Base-by-base conservation (phyloP, 2,888 invertebrate genomes). In the Heliconius hortense region DNA sequence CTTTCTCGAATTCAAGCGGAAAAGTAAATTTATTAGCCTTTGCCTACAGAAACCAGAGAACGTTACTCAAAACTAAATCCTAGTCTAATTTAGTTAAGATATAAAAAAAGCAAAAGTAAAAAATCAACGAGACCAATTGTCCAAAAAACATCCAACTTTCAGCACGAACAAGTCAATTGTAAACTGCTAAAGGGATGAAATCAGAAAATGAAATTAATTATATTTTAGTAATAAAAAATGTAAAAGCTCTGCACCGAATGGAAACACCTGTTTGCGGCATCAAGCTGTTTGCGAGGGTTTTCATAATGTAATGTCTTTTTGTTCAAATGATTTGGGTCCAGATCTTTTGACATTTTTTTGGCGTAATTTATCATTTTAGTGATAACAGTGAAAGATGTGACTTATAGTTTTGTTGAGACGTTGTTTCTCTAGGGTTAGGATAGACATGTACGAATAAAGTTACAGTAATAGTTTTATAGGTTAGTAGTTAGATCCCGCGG, bases 231-330 rank as follows among this genome's bases (percentile, higher is more conserved):
- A 39, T 60, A 72, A 56, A 66, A 66, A 66, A 66, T 35, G 66
- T 66, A 18, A 66, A 24, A 35, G 64, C 75, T 66, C 70, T 28
- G 64, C 71, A 56, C 69, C 64, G 64, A 71, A 59, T 66, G 64
- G 59, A 70, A 70, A 70, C 75, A 71, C 75, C 75, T 75, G 75
- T 75, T 75, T 75, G 75, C 71, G 39, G 53, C 48, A 56, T 60
- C 53, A 68, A 72, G 26, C 26, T 68, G 66, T 75, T 72, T 53
- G 67, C 48, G 72, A 48, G 48, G 43, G 48, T 21, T 72, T 70
- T 66, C 28, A 26, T 24, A 53, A 28, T 53, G 53, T 68, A 68
- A 48, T 53, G 21, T n/a, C 21, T 31, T 56, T 69, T 68, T 68
- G 53, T 68, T 56, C n/a, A 15, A 2, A 66, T 69, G 69, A 69